phyloP scores from a whole-genome alignment of 1,140 invertebrate species.

The Cydia pomonella region DNA sequence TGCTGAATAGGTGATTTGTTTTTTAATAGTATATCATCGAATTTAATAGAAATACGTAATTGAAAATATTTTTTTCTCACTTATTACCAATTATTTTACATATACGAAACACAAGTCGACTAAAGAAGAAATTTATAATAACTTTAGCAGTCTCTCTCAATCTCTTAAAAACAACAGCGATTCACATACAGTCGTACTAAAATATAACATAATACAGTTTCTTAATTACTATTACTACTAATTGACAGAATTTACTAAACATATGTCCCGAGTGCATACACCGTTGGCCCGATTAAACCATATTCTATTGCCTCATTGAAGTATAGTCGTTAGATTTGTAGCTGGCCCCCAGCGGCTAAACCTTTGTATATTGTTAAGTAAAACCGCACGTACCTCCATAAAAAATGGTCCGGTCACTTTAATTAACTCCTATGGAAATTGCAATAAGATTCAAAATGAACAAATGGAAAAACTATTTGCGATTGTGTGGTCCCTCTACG shows the following conservation, averaged over 20 bases:
- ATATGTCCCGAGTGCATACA: background rate
- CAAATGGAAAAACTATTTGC: too few relatives aligned
- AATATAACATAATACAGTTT: background rate
- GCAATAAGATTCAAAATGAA: too few relatives aligned
- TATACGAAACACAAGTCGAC: background rate
- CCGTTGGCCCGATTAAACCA: background rate
- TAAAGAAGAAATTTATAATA: background rate
- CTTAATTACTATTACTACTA: background rate
- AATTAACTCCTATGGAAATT: too few relatives aligned
- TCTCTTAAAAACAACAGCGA: background rate
- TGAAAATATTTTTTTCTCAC: background rate
- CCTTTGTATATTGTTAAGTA: too few relatives aligned
- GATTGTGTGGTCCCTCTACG: too few relatives aligned
- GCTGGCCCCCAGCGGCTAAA: too few relatives aligned
- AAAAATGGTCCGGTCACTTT: too few relatives aligned
- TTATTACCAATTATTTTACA: background rate
- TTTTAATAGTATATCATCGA: background rate
- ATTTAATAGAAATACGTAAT: background rate
- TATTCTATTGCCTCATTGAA: too few relatives aligned
- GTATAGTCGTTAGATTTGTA: too few relatives aligned
- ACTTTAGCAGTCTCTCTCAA: slow-evolving; percentile 13
- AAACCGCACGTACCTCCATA: too few relatives aligned
- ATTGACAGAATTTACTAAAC: background rate
- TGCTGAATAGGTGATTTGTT: background rate
- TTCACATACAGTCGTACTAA: background rate